Base-by-base conservation (phyloP, 2,113 vertebrate genomes). In the Diadophis punctatus region DNA sequence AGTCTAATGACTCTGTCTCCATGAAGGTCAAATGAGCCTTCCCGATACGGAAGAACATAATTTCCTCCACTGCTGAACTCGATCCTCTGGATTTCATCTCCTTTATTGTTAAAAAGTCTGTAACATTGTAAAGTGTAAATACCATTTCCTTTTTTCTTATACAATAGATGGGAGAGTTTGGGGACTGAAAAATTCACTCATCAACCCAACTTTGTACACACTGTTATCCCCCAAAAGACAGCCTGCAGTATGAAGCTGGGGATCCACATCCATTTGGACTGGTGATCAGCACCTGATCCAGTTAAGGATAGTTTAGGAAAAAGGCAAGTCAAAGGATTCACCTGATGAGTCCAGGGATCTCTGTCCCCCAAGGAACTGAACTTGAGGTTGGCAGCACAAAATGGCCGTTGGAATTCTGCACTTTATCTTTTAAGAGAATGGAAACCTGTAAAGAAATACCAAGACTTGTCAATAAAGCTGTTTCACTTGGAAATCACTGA, bases 361-460 rank as follows among this genome's bases (percentile, higher is more conserved):
- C 98, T 12, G 98, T 99, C 60, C 99, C 98, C 97, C 98, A 98
- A 0, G 99, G 99, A 92, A 99, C 98, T 3, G 99, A 98, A 74
- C 99, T 99, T 0, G 98, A 98, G 84, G 97, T 98, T 0, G 99
- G 98, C 92, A 99, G 98, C 92, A 99, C 99, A 68, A 99, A 99
- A 87, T 98, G 99, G 0, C 99, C 99, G 0, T 99, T 99, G 0
- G 99, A 99, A 95, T 99, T 99, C 86, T 99, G 99, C 39, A 99
- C 99, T 98, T 98, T 99, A 60, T 99, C 99, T 96, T 99, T 99
- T 63, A 99, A 97, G 94, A 99, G 99, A 97, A 99, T 99, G 86
- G 99, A 99, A 52, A 99, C 99, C 99, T 99, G 96, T 20, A 92
- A 88, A 63, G 90, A 90, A 93, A 95, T 58, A 68, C 63, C 51